Base-by-base conservation (phyloP, 2,888 invertebrate genomes). In the Cheilosia grossa region DNA sequence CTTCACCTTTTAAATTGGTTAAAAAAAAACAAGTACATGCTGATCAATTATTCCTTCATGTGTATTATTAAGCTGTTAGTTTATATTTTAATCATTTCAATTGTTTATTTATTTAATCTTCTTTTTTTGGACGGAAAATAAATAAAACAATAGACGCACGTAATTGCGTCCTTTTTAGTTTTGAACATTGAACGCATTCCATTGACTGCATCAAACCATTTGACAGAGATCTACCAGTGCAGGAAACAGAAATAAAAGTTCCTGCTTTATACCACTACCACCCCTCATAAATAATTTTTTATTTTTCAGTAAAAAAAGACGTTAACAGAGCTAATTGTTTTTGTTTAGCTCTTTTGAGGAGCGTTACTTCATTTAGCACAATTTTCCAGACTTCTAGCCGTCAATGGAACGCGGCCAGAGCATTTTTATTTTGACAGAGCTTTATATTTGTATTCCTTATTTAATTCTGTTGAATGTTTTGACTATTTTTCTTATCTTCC, bases 111-210 rank as follows among this genome's bases (percentile, higher is more conserved):
- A 67, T 73, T 61, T 51, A 40, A 69, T 63, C 33, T 61, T 61
- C 5, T 49, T 61, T 67, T 51, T 64, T 75, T 82, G 75, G 81
- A 82, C 75, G 75, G 75, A 75, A 82, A 82, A 82, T 75, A 75
- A 82, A 70, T 75, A 63, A 78, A 78, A 78, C 61, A 70, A 70
- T 70, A 24, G 13, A 37, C 63, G 40, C 74, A 64, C n/a, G 13
- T 15, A n/a, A n/a, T 2, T 7, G 19, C 2, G 47, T 9, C 17
- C 2, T 37, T 47, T 47, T 40, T 21, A 4, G 24, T 30, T 15
- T 56, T n/a, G 6, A 37, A 33, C 10, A 33, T 33, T 33, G 33
- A 33, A 10, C 37, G 37, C 13, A 13, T 37, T 37, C 13, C 37
- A 37, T 37, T 37, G 13, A 37, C 13, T 10, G 4, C 37, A 37